These are phyloP conservation scores for Acrocephalus scirpaceus DNA, from an alignment of 2,797 vertebrate genomes.

Conservation along the genomic window DNA sequence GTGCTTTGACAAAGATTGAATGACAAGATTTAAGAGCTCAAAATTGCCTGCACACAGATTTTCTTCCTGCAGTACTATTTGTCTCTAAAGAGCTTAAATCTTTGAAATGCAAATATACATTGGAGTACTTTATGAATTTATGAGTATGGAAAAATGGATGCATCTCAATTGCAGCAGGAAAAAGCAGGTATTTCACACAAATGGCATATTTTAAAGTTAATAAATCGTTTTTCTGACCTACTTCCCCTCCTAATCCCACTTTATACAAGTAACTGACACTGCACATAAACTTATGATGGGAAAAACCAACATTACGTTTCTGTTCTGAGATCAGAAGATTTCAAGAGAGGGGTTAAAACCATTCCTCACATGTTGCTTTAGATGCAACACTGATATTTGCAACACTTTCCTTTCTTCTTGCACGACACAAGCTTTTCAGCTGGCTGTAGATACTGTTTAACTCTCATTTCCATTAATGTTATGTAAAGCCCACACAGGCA, in stretches of 20 bases:
- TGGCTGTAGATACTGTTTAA: neutral
- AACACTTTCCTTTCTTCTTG: neutral
- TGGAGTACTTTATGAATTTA: neutral
- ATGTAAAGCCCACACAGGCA: neutral
- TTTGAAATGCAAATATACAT: constrained; percentile 20
- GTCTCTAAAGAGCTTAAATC: constrained; percentile 14
- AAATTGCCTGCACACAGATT: neutral
- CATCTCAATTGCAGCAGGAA: constrained; percentile 12
- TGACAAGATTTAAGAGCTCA: neutral
- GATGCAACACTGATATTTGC: neutral
- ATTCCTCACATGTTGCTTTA: constrained; percentile 15
- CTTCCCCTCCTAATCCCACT: constrained; percentile 2
- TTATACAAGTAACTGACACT: constrained; percentile 15
- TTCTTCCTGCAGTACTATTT: neutral
- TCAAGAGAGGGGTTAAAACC: neutral
- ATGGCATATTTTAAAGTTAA: constrained; percentile 27
- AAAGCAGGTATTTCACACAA: constrained; percentile 49
- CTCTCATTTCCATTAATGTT: neutral
- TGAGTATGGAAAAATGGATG: neutral
- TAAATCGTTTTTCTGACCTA: constrained; percentile 11
- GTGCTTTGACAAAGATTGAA: neutral
- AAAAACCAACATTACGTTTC: neutral
- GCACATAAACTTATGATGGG: constrained; percentile 5
- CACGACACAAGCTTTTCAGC: neutral
- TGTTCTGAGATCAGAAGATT: constrained; percentile 15